A percentile compares a stretch with the other conserved stretches of the same genome.
Evolutionary conservation across 2,113 vertebrate species (phyloP).

Genomic region (Sinocyclocheilus anshuiensis): DNA sequence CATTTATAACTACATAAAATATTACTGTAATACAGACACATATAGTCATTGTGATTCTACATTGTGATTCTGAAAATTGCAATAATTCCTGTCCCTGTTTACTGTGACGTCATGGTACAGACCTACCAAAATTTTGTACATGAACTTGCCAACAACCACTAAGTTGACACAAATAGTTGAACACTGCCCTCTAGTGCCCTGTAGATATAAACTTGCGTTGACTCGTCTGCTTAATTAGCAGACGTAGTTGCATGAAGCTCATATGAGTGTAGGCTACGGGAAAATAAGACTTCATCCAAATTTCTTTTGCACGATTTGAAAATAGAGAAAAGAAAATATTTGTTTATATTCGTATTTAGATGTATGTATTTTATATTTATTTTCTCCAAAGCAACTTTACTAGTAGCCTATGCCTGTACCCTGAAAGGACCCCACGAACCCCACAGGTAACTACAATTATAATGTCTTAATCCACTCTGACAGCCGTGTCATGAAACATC

Average conservation of each 20-base stretch:
- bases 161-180: background rate
- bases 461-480: too few relatives aligned
- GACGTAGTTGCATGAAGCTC: background rate
- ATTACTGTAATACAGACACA: too few relatives aligned
- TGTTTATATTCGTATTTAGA: background rate
- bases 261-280: background rate
- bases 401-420: too few relatives aligned
- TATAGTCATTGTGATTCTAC: background rate
- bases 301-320: background rate
- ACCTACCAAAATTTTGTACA: background rate
- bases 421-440: background rate
- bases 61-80: background rate
- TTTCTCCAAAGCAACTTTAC: background rate
- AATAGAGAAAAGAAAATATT: background rate
- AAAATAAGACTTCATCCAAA: background rate
- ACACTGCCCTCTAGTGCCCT: constrained; percentile 38
- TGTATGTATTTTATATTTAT: background rate
- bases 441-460: background rate
- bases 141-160: background rate
- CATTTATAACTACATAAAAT: too few relatives aligned
- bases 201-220: background rate
- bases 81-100: background rate
- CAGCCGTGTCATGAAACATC: background rate
- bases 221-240: background rate
- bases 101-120: background rate